These are phyloP conservation scores for Aspiorhynchus laticeps DNA, from an alignment of 2,113 vertebrate genomes.

Conservation along the genomic window DNA sequence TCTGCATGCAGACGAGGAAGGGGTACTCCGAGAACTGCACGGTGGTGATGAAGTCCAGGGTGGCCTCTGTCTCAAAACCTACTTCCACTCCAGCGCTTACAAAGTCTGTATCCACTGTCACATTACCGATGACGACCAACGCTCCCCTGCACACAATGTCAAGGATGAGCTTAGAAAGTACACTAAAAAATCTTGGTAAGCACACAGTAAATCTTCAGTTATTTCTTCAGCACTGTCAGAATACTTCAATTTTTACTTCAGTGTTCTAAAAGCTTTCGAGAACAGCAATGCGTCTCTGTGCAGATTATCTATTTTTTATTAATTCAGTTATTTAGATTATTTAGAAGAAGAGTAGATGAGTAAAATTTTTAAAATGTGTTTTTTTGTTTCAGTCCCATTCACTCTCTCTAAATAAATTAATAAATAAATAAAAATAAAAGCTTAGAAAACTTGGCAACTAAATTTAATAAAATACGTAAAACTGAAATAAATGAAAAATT, in stretches of 20 bases:
- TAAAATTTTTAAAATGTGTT: neutral
- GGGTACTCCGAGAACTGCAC: slow-evolving; percentile 98
- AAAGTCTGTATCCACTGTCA: slow-evolving; percentile 88
- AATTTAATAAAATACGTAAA: too few species aligned
- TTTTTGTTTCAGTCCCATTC: neutral
- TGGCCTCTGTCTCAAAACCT: slow-evolving; percentile 82
- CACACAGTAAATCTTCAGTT: too few species aligned
- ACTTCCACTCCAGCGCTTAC: slow-evolving; percentile 85
- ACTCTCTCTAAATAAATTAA: too few species aligned
- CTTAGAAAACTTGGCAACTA: too few species aligned
- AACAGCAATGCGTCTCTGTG: neutral
- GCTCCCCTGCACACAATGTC: slow-evolving; percentile 78
- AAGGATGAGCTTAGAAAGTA: neutral
- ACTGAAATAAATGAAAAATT: neutral
- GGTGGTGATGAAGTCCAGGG: slow-evolving; percentile 90
- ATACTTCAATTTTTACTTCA: neutral
- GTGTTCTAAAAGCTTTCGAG: neutral
- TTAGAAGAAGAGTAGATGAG: neutral
- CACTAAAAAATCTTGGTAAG: neutral
- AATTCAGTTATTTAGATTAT: neutral
- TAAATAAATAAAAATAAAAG: too few species aligned
- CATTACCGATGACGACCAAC: slow-evolving; percentile 78
- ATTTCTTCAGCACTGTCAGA: neutral
- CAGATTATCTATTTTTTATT: neutral
- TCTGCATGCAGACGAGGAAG: slow-evolving; percentile 96